Conservation (phyloP, 2,113 vertebrate species). For the Campylomormyrus numenius region DNA sequence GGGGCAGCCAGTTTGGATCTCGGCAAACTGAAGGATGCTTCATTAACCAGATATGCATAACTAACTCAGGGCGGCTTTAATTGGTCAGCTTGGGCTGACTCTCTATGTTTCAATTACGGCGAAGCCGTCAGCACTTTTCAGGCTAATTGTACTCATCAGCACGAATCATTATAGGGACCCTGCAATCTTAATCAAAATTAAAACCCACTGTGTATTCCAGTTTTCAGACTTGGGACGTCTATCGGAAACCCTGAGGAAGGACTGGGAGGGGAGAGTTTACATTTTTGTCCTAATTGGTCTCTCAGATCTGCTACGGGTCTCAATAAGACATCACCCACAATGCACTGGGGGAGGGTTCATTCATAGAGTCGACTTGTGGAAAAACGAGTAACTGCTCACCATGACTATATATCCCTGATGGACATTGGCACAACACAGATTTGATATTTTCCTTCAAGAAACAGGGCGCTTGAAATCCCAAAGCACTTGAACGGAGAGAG, state of each 20-base stretch:
- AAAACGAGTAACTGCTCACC: neutral
- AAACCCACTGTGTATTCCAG: slow-evolving; percentile 41
- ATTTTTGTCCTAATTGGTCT: slow-evolving; percentile 22
- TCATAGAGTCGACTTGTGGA: neutral
- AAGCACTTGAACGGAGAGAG: neutral
- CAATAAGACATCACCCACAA: neutral
- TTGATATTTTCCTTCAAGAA: neutral
- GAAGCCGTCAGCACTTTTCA: slow-evolving; percentile 51
- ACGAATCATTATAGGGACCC: slow-evolving; percentile 50
- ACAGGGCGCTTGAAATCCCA: neutral
- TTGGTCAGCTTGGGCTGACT: slow-evolving; percentile 46
- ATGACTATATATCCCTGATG: neutral
- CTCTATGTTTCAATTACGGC: slow-evolving; percentile 37
- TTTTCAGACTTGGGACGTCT: slow-evolving; percentile 16
- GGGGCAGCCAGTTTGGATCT: slow-evolving; percentile 3
- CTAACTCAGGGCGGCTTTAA: slow-evolving; percentile 48
- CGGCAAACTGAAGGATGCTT: slow-evolving; percentile 15
- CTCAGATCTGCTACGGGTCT: neutral
- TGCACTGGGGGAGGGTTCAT: slow-evolving; percentile 21
- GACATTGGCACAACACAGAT: neutral
- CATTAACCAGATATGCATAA: slow-evolving; percentile 36
- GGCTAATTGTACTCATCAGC: slow-evolving; percentile 55
- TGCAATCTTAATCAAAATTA: slow-evolving; percentile 55
- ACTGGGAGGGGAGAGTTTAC: slow-evolving; percentile 17
- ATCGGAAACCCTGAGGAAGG: slow-evolving; percentile 18